These are phyloP conservation scores for Caenorhabditis virilis DNA, from an alignment of 2,888 invertebrate species.

Conservation along the genomic window DNA sequence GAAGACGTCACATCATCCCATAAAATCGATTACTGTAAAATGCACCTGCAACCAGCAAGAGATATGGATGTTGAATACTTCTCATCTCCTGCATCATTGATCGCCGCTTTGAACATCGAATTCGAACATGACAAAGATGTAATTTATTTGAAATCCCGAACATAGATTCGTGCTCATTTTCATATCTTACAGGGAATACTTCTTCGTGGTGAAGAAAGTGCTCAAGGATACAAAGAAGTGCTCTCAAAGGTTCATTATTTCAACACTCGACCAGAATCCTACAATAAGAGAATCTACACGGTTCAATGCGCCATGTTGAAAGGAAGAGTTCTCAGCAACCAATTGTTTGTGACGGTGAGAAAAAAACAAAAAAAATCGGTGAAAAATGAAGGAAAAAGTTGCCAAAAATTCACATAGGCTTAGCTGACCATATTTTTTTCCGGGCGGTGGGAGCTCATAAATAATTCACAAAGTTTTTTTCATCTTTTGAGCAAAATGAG, in stretches of 20 bases:
- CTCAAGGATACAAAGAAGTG: slow-evolving; percentile 69
- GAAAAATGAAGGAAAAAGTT: too few species aligned
- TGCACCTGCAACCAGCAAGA: slow-evolving; percentile 89
- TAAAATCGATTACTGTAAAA: slow-evolving; percentile 69
- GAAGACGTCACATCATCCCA: slow-evolving; percentile 55
- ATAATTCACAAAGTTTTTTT: too few species aligned
- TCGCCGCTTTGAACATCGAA: slow-evolving; percentile 79
- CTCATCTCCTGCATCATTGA: slow-evolving; percentile 79
- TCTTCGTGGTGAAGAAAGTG: slow-evolving; percentile 70
- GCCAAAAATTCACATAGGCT: too few species aligned
- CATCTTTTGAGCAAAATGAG: too few species aligned
- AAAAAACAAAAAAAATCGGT: too few species aligned
- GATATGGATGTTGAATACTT: slow-evolving; percentile 93
- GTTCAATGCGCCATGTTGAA: slow-evolving; percentile 77
- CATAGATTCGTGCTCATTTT: too few species aligned
- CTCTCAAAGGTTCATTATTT: slow-evolving; percentile 76
- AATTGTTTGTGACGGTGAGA: slow-evolving; percentile 81
- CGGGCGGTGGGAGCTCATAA: too few species aligned
- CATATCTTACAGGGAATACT: slow-evolving; percentile 65
- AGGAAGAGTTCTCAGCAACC: slow-evolving; percentile 90
- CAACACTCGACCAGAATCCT: slow-evolving; percentile 91
- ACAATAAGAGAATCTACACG: slow-evolving; percentile 76
- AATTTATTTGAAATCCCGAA: slow-evolving; percentile 45
- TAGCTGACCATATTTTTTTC: too few species aligned
- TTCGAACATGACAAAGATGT: slow-evolving; percentile 85